Evolutionary conservation across 2,797 vertebrate genomes (phyloP).

Genomic region (Notolepis coatsorum): DNA sequence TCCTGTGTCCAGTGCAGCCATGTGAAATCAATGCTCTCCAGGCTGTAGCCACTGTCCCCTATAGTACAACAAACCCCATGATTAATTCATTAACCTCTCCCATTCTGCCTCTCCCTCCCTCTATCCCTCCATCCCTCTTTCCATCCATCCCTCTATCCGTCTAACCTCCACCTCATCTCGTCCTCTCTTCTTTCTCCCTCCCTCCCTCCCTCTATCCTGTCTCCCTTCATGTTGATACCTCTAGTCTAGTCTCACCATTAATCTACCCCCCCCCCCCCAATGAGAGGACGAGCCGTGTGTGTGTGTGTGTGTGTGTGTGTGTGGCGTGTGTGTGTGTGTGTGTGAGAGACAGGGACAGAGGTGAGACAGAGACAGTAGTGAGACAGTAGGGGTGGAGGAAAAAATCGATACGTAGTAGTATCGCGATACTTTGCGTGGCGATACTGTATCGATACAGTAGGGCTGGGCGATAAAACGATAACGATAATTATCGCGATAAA

Average conservation of each 20-base stretch:
- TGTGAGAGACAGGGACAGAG: neutral
- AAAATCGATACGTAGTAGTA: no score
- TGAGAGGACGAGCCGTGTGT: neutral
- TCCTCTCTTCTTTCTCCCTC: slow-evolving; percentile 20
- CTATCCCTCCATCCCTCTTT: neutral
- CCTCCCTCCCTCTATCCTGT: slow-evolving; percentile 1
- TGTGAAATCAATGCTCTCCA: slow-evolving; percentile 65
- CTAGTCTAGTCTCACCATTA: slow-evolving; percentile 17
- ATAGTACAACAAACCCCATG: slow-evolving; percentile 59
- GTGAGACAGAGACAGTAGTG: no score
- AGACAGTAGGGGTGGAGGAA: no score
- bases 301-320: slow-evolving; percentile 20
- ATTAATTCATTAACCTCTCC: slow-evolving; percentile 71
- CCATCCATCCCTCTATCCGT: slow-evolving; percentile 1
- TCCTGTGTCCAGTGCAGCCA: neutral
- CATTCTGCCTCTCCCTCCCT: slow-evolving; percentile 16
- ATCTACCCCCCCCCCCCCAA: neutral
- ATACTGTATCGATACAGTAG: no score
- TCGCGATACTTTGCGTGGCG: no score
- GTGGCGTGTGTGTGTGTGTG: slow-evolving; percentile 5
- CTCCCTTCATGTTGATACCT: slow-evolving; percentile 36
- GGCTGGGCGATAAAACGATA: no score
- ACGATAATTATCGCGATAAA: no score
- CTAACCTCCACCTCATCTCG: neutral
- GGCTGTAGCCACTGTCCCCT: slow-evolving; percentile 39